Evolutionary conservation across 2,797 vertebrate species (phyloP), one percentile per base, ranked within the genome.

Genomic region (Labroides dimidiatus): DNA sequence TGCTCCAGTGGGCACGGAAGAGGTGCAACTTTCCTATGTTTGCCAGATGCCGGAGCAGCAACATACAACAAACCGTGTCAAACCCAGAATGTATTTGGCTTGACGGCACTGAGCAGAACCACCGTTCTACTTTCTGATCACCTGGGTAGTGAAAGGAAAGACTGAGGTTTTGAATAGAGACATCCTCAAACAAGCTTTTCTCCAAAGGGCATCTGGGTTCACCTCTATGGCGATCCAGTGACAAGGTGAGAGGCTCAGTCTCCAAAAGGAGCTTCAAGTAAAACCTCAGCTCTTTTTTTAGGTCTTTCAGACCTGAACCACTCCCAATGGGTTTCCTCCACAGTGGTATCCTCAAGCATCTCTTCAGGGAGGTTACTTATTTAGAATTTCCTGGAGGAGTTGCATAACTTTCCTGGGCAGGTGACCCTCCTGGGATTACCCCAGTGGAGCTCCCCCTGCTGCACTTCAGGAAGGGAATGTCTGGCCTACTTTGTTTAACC

Each of bases 231-330:
- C 3, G 24, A 3, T 3, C 3, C 24, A 3, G 24, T 27, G 6
- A 27, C 24, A 27, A 27, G 47, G 44, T 14, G 50, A 58, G 11
- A 16, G 0, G 11, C 14, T 33, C 3, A 33, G 30, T 6, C 7
- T 8, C 51, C 55, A 48, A 37, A 33, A 33, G 14, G 20, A 45
- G 47, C 10, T 33, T 79, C 33, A 19, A 50, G 10, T 15, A 21
- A 44, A 59, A 54, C n/a, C 21, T 15, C n/a, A 59, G 52, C 47
- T 73, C 47, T 49, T 70, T 44, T 49, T 69, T 9, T 44, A 60
- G 37, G 45, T 50, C 23, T 14, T 27, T 65, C 43, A 70, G 50
- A 61, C 33, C 75, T 57, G 54, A 33, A 62, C 66, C 13, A 19
- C 37, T 67, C 19, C 10, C 4, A 23, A 11, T 19, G 4, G 27